phyloP scores from a whole-genome alignment of 2,113 vertebrate species.

The Bos javanicus region DNA sequence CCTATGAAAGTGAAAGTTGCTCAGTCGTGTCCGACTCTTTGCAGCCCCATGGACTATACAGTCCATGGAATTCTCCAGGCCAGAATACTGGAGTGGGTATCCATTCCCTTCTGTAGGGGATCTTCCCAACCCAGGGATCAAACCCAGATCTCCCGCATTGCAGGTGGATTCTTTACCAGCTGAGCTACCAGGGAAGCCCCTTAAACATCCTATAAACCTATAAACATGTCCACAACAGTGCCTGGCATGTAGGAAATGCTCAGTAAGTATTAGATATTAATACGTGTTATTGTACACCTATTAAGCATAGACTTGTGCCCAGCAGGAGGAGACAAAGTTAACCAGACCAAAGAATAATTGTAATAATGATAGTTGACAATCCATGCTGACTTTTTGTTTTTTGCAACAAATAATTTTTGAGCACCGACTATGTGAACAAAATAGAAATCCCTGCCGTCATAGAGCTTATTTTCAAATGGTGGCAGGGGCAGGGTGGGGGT shows the following conservation, averaged over 20 bases:
- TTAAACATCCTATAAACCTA: neutral
- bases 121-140: neutral
- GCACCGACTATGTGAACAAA: neutral
- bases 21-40: neutral
- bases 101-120: neutral
- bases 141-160: neutral
- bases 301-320: neutral
- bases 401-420: neutral
- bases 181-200: neutral
- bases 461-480: neutral
- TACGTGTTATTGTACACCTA: no score
- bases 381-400: neutral
- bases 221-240: neutral
- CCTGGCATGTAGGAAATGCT: neutral
- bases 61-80: neutral
- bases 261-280: neutral
- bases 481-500: rapidly evolving
- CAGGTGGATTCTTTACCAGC: neutral
- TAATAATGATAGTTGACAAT: neutral
- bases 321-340: neutral
- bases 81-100: neutral
- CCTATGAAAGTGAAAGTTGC: neutral
- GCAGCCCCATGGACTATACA: neutral
- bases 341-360: neutral
- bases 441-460: neutral